Conservation (phyloP, 1,140 invertebrate genomes). For the Melipona quadrifasciata region DNA sequence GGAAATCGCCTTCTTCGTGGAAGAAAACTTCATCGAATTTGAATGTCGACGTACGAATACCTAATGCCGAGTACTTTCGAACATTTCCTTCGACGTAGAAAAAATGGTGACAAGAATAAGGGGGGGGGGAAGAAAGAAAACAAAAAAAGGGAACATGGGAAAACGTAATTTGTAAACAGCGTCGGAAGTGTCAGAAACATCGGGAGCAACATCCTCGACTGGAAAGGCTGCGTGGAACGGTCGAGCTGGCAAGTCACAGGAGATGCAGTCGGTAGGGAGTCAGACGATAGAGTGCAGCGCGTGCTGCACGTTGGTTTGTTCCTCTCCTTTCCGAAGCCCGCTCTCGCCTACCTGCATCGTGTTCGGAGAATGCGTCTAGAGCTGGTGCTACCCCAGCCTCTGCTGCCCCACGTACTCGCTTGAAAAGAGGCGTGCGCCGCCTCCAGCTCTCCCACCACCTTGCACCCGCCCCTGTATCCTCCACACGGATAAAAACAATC, state of each 20-base stretch:
- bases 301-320: slow-evolving; percentile 56
- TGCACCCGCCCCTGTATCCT: slow-evolving; percentile 62
- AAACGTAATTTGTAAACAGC: neutral
- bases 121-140: too few species aligned
- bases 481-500: slow-evolving; percentile 19
- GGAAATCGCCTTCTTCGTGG: neutral
- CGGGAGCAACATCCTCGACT: neutral
- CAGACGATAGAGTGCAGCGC: slow-evolving; percentile 49
- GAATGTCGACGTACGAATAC: neutral
- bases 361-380: slow-evolving; percentile 64
- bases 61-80: neutral
- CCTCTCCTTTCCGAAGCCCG: slow-evolving; percentile 42
- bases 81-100: neutral
- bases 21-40: neutral
- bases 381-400: slow-evolving; percentile 57
- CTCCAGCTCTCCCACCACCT: slow-evolving; percentile 59
- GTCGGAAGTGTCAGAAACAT: too few species aligned
- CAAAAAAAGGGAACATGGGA: neutral
- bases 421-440: slow-evolving; percentile 68
- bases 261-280: slow-evolving; percentile 43
- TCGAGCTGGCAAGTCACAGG: neutral
- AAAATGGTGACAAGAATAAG: neutral
- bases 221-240: neutral
- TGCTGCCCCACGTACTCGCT: slow-evolving; percentile 61
- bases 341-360: slow-evolving; percentile 65